phyloP scores from a whole-genome alignment of 2,113 vertebrate genomes.

The Murina feae region DNA sequence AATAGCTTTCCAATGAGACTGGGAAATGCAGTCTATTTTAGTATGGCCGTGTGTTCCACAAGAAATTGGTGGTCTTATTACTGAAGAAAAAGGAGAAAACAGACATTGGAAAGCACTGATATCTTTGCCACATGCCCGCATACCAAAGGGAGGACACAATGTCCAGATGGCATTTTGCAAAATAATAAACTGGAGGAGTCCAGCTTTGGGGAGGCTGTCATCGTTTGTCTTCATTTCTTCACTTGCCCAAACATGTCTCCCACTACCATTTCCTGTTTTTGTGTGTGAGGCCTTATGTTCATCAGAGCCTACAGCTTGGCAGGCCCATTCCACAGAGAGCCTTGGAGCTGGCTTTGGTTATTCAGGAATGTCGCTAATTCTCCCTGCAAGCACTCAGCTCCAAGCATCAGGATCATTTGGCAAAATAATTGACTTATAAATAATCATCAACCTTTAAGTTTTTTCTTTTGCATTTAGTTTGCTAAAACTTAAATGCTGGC shows the following conservation, averaged over 20 bases:
- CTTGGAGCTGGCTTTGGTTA: neutral
- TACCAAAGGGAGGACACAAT: neutral
- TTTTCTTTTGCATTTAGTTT: neutral
- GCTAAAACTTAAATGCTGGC: constrained; percentile 6
- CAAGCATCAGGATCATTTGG: neutral
- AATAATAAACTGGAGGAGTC: neutral
- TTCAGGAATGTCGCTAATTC: constrained; percentile 7
- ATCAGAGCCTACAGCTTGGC: neutral
- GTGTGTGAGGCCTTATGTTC: neutral
- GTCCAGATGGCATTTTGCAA: neutral
- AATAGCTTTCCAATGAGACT: too few species aligned
- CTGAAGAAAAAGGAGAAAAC: neutral
- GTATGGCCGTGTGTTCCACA: neutral
- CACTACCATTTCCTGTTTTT: constrained; percentile 36
- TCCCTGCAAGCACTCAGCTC: neutral
- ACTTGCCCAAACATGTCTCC: neutral
- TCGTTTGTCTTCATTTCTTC: constrained; percentile 4
- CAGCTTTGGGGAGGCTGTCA: neutral
- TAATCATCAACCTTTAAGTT: constrained; percentile 40
- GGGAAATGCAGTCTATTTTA: too few species aligned
- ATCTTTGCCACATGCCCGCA: neutral
- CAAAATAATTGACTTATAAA: constrained; percentile 33
- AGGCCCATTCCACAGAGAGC: neutral
- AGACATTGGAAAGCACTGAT: neutral
- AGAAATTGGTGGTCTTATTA: neutral